A percentile compares a stretch with the other conserved stretches of the same genome.
These are phyloP conservation scores for Pteromalus puparum DNA, from an alignment of 1,140 invertebrate species.

Conservation along the genomic window DNA sequence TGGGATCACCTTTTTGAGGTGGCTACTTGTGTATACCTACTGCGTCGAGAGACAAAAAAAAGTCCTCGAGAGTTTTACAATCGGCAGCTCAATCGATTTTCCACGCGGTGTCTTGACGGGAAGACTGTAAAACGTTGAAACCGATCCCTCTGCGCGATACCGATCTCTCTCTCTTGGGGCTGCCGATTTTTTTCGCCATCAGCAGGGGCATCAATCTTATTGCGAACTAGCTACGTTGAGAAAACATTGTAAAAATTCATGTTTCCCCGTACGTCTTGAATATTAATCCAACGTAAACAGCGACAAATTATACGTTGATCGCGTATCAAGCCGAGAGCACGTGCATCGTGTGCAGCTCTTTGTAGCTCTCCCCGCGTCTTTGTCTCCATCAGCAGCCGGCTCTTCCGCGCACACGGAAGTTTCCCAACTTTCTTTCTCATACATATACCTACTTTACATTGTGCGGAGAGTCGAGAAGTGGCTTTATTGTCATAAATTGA, in stretches of 20 bases:
- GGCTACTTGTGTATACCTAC: no score
- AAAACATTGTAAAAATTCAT: neutral
- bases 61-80: neutral
- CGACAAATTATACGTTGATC: neutral
- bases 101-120: neutral
- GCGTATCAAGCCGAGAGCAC: neutral
- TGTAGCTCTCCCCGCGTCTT: neutral
- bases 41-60: neutral
- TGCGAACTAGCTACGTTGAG: no score
- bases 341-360: neutral
- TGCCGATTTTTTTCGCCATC: neutral
- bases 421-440: conserved; percentile 10
- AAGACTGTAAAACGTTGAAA: neutral
- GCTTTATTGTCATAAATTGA: conserved; percentile 7
- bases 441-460: neutral
- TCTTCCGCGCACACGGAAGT: conserved; percentile 2
- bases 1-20: no score
- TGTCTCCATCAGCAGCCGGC: neutral
- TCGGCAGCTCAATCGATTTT: neutral
- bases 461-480: neutral
- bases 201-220: neutral
- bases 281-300: neutral
- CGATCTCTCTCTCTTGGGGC: neutral
- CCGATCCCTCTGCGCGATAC: neutral
- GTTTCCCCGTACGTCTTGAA: neutral